phyloP scores from a whole-genome alignment of 2,113 vertebrate species.

The Tetrax tetrax region DNA sequence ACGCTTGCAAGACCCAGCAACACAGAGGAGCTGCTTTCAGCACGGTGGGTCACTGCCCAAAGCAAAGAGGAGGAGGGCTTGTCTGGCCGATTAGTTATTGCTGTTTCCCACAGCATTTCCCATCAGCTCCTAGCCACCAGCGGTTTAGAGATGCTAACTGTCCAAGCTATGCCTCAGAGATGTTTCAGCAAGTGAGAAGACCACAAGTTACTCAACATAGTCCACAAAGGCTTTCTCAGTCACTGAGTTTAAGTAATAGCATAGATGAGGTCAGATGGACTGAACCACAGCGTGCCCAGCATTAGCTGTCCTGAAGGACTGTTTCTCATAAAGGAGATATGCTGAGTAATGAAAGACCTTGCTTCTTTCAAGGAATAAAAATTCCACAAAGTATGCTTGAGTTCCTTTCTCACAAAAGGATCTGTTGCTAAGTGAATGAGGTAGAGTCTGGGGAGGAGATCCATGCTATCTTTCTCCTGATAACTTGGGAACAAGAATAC shows the following conservation, averaged over 20 bases:
- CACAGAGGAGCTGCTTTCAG: not conserved
- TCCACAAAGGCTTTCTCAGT: not conserved
- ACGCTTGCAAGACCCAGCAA: fast-evolving
- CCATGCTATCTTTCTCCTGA: not conserved
- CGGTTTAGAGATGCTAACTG: not conserved
- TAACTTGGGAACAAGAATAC: not conserved
- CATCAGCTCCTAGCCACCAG: not conserved
- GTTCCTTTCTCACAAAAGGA: not conserved
- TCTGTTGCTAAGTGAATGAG: not conserved
- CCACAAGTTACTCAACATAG: not conserved
- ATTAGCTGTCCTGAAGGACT: not conserved
- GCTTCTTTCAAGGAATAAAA: not conserved
- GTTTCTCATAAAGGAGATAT: not conserved
- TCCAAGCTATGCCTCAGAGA: not conserved
- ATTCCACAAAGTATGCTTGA: not conserved
- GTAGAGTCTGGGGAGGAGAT: not conserved
- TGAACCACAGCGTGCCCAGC: not conserved
- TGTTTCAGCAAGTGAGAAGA: not conserved
- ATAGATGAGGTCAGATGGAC: not conserved
- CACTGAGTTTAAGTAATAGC: not conserved
- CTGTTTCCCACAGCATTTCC: not conserved
- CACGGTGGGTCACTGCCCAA: fast-evolving
- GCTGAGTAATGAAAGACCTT: not conserved
- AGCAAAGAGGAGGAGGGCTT: not conserved
- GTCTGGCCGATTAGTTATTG: not conserved